Conservation (phyloP, 2,888 invertebrate species). For the Venustoraphidia nigricollis region DNA sequence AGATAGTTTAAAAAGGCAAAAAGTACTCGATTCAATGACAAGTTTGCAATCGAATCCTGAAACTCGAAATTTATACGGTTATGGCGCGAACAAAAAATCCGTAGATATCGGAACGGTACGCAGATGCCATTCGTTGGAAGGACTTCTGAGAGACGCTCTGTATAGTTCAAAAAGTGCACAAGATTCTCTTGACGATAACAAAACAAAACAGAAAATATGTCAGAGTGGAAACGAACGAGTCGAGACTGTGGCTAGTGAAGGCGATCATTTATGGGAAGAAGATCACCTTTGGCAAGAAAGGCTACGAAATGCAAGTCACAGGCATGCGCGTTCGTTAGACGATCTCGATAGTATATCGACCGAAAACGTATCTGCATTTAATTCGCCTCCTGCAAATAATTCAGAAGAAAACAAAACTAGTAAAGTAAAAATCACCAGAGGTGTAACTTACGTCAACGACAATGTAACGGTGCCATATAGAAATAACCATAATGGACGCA, state of each 20-base stretch:
- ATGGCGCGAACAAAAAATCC: slow-evolving; percentile 18
- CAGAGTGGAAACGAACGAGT: too few species aligned
- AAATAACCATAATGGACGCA: slow-evolving; percentile 15
- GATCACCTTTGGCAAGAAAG: slow-evolving; percentile 70
- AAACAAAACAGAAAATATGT: too few species aligned
- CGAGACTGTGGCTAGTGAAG: slow-evolving; percentile 29
- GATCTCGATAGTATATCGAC: slow-evolving; percentile 47
- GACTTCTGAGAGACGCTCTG: slow-evolving; percentile 35
- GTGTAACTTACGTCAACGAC: slow-evolving; percentile 67
- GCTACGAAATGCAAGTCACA: slow-evolving; percentile 58
- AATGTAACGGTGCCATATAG: slow-evolving; percentile 38
- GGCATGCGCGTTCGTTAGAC: slow-evolving; percentile 71
- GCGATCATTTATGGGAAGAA: slow-evolving; percentile 70
- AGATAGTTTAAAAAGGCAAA: slow-evolving; percentile 41
- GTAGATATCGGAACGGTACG: slow-evolving; percentile 22
- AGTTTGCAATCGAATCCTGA: slow-evolving; percentile 32
- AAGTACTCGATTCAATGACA: slow-evolving; percentile 34
- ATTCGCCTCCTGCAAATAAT: slow-evolving; percentile 9
- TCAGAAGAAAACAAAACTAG: slow-evolving; percentile 12
- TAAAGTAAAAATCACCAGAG: slow-evolving; percentile 41
- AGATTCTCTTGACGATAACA: too few species aligned
- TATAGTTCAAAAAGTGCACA: slow-evolving; percentile 13
- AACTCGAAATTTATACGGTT: slow-evolving; percentile 29
- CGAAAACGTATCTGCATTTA: slow-evolving; percentile 9
- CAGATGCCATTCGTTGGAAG: slow-evolving; percentile 40